Evolutionary conservation across 1,140 invertebrate genomes (phyloP), one percentile per base, ranked within the genome.

Genomic region (Triops cancriformis): DNA sequence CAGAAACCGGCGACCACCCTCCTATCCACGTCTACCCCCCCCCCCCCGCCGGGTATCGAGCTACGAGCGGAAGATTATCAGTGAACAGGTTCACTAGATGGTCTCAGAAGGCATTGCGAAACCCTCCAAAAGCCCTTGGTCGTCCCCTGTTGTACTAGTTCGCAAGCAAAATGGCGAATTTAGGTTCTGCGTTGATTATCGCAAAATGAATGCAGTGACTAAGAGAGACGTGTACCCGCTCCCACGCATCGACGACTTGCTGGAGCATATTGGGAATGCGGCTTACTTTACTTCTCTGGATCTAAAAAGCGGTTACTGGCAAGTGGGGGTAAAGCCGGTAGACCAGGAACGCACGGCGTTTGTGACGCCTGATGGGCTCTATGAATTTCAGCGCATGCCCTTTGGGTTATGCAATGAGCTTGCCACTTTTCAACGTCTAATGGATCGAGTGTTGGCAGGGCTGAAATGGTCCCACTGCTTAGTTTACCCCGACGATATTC

Each of bases 101-200:
- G 23, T 79, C 4, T 51, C 18, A n/a, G 14, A 26, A 5, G 78
- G 75, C 23, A 73, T 73, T 18, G 45, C 79, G 14, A 51, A 28
- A 26, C 45, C 2, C 42, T 45, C 1, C 51, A 12, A 14, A 77
- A 74, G 28, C 82, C 84, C 10, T 85, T 85, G 1, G 74, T 83
- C n/a, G n/a, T n/a, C n/a, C n/a, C n/a, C n/a, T n/a, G n/a, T n/a
- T n/a, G n/a, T n/a, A n/a, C n/a, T n/a, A 3, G 82, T 82, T 1
- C 72, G 73, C 27, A 86, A 87, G 79, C 82, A 82, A 76, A n/a
- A n/a, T n/a, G 83, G 82, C 10, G 45, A 74, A 0, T 73, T 81
- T 10, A 78, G 85, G 11, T 83, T 86, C 37, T 87, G 86, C 78
- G 78, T 86, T 10, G 85, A 86, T 80, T 87, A 82, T 75, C 64